Evolutionary conservation across 1,140 invertebrate species (phyloP), one percentile per base, ranked within the genome.

Genomic region (Drosophila malerkotliana): DNA sequence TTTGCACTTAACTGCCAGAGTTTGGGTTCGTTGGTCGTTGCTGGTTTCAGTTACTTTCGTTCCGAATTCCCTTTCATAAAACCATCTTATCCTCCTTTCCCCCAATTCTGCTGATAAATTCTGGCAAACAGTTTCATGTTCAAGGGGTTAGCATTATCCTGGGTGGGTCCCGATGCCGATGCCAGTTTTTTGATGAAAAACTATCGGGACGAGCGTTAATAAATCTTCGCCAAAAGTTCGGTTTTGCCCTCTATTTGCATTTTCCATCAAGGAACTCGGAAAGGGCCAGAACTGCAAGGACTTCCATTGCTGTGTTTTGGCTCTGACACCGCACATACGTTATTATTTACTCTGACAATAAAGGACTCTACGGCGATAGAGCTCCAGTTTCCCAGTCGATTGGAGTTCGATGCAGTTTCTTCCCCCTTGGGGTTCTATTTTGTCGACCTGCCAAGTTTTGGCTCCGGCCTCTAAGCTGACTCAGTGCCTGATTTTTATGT

Each of bases 291-390:
- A 87, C 81, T 85, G 85, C 82, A 78, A 61, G 74, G 75, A 72
- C 39, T 44, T 32, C 52, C 52, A 32, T 10, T 54, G 61, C 47
- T 48, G 14, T 54, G 58, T 51, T 48, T 66, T 66, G 53, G 73
- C 57, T 64, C 78, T 63, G 82, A 85, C 81, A 87, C 81, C 76
- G 63, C 73, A 87, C 81, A 87, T 78, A 85, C 81, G 81, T 85
- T 85, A 81, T 87, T 85, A 87, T 85, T 84, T 84, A 66, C 81
- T 62, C 73, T 73, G 73, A 72, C 81, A 85, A 85, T 77, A 81
- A 47, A 49, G 72, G 62, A 32, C 14, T 30, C 53, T 49, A 9
- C 21, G 37, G 15, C 34, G 54, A 28, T 28, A 52, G 15, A 77
- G 80, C 62, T 85, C 74, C 58, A 84, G 81, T 85, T 85, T 87